These are phyloP conservation scores for Sciurus carolinensis DNA, from an alignment of 2,797 vertebrate species.

Conservation along the genomic window DNA sequence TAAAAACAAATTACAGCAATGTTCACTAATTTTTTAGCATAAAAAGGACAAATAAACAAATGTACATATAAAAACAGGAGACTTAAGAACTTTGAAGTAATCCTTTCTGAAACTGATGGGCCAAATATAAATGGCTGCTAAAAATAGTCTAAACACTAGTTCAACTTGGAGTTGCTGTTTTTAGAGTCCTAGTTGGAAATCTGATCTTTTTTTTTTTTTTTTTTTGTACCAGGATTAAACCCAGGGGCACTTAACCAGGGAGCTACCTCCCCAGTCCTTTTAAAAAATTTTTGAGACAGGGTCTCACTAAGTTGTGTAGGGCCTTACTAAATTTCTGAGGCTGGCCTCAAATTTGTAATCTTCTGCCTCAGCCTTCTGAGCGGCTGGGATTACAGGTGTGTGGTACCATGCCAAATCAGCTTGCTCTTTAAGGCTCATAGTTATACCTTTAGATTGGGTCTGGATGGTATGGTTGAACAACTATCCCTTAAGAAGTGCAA, in stretches of 20 bases:
- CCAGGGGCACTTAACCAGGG: too few species aligned
- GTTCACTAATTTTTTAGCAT: slow-evolving; percentile 62
- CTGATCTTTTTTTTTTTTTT: neutral
- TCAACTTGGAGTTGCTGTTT: slow-evolving; percentile 58
- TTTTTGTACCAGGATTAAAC: too few species aligned
- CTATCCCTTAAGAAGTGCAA: slow-evolving; percentile 29
- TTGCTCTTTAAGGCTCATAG: neutral
- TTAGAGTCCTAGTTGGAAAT: slow-evolving; percentile 53
- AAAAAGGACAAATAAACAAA: slow-evolving; percentile 40
- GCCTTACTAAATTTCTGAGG: too few species aligned
- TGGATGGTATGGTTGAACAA: slow-evolving; percentile 12
- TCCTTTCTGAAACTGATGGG: neutral
- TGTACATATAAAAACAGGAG: slow-evolving; percentile 37
- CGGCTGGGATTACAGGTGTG: too few species aligned
- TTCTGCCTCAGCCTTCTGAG: too few species aligned
- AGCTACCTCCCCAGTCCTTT: too few species aligned
- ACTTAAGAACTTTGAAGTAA: slow-evolving; percentile 36
- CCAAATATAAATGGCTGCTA: slow-evolving; percentile 28
- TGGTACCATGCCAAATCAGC: too few species aligned
- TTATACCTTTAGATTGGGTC: slow-evolving; percentile 39
- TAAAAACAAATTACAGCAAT: neutral
- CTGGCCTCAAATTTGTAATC: too few species aligned
- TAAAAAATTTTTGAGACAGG: too few species aligned
- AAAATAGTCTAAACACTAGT: neutral
- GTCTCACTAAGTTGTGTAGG: too few species aligned